Evolutionary conservation across 2,888 invertebrate genomes (phyloP).

Genomic region (Drosophila borborema): DNA sequence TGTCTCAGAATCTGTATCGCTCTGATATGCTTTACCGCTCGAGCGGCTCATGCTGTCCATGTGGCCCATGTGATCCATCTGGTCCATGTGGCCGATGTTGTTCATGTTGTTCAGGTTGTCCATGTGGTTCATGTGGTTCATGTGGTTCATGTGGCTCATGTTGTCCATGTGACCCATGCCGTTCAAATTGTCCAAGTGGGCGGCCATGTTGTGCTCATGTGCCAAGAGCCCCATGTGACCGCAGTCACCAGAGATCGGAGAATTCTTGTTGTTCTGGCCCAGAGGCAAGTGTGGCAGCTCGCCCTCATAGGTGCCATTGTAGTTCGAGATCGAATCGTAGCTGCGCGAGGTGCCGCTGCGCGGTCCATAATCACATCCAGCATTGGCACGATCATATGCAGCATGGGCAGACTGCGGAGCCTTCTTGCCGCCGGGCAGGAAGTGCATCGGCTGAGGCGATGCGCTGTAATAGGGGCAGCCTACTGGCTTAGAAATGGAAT

Average conservation of each 20-base stretch:
- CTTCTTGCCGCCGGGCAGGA: slow-evolving; percentile 2
- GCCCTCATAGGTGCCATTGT: slow-evolving; percentile 73
- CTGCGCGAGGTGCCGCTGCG: slow-evolving; percentile 33
- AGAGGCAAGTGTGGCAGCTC: slow-evolving; percentile 40
- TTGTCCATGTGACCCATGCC: neutral
- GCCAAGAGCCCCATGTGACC: neutral
- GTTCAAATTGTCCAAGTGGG: neutral
- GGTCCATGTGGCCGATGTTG: neutral
- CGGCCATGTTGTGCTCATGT: neutral
- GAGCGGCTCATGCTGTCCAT: neutral
- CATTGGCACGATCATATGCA: slow-evolving; percentile 18
- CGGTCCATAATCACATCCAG: slow-evolving; percentile 13
- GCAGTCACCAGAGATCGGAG: neutral
- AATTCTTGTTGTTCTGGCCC: neutral
- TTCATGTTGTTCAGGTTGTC: neutral
- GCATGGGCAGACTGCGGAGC: neutral
- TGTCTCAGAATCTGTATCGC: slow-evolving; percentile 76
- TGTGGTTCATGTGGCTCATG: neutral
- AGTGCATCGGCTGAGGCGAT: neutral
- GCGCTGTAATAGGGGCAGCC: neutral
- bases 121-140: neutral
- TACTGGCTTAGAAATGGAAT: neutral
- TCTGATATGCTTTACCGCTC: neutral
- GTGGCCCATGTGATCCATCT: neutral
- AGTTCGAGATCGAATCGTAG: slow-evolving; percentile 13